Evolutionary conservation across 2,888 invertebrate species (phyloP).

Genomic region (Ephialtes manifestator): DNA sequence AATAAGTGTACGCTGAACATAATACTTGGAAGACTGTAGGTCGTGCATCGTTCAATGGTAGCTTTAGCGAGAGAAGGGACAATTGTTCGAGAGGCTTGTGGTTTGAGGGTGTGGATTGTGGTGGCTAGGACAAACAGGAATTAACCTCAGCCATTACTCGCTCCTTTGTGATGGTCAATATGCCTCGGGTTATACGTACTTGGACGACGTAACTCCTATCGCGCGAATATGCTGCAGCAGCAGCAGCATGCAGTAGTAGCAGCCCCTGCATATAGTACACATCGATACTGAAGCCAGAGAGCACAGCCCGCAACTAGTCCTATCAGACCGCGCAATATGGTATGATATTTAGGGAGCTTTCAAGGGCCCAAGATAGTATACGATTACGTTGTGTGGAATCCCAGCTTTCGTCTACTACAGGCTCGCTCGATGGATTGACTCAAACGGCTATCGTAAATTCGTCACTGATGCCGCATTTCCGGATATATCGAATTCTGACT

Average conservation of each 20-base stretch:
- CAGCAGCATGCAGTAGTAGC: too few relatives aligned
- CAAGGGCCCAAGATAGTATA: constrained; percentile 14
- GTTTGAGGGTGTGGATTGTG: constrained; percentile 70
- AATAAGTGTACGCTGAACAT: constrained; percentile 10
- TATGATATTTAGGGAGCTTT: constrained; percentile 39
- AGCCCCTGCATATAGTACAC: not conserved
- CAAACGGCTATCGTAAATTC: constrained; percentile 16
- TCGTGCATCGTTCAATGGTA: constrained; percentile 33
- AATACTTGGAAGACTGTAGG: constrained; percentile 12
- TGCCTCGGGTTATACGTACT: constrained; percentile 69
- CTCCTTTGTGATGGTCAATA: constrained; percentile 78
- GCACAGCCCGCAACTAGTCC: not conserved
- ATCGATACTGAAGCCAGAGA: not conserved
- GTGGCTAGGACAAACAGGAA: constrained; percentile 76
- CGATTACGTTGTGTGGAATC: constrained; percentile 2
- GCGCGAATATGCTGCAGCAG: not conserved
- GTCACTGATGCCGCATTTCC: not conserved
- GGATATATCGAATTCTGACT: constrained; percentile 16
- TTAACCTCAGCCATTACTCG: constrained; percentile 79
- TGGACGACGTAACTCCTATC: constrained; percentile 49
- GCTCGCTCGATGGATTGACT: not conserved
- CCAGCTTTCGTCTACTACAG: not conserved
- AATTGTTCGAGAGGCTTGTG: constrained; percentile 67
- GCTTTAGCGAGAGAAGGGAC: constrained; percentile 33
- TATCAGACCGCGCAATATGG: constrained; percentile 1